These are phyloP conservation scores for Cheilinus undulatus DNA, from an alignment of 2,113 vertebrate species.

Conservation along the genomic window DNA sequence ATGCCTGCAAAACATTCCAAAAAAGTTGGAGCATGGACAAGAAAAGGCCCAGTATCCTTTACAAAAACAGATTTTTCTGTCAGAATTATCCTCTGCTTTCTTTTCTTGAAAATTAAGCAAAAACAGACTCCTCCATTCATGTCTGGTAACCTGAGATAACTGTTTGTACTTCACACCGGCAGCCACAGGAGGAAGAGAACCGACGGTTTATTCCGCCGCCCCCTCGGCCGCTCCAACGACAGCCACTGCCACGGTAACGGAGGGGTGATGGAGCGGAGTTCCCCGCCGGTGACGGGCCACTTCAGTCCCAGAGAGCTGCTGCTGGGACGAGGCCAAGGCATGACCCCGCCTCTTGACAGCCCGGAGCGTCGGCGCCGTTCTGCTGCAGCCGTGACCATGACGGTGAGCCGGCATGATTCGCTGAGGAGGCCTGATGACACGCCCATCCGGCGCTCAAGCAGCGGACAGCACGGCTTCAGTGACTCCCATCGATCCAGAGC, in stretches of 20 bases:
- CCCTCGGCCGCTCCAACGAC: conserved; percentile 90
- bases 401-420: conserved; percentile 92
- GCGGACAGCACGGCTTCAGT: conserved; percentile 91
- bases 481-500: conserved; percentile 88
- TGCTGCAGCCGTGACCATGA: conserved; percentile 90
- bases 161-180: conserved; percentile 7
- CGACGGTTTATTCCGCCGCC: conserved; percentile 87
- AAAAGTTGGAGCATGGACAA: too few relatives aligned
- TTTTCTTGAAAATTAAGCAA: too few relatives aligned
- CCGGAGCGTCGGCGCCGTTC: conserved; percentile 91
- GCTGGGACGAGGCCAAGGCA: conserved; percentile 85
- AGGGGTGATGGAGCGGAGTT: conserved; percentile 87
- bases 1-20: too few relatives aligned
- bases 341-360: conserved; percentile 89
- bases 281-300: conserved; percentile 89
- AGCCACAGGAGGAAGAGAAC: conserved; percentile 91
- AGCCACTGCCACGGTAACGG: conserved; percentile 88
- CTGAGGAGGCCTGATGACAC: conserved; percentile 93
- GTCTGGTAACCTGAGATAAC: too few relatives aligned
- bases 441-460: conserved; percentile 91
- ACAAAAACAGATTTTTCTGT: too few relatives aligned
- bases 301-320: conserved; percentile 91
- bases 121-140: too few relatives aligned
- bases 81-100: too few relatives aligned
- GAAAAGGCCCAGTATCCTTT: too few relatives aligned